phyloP scores from a whole-genome alignment of 2,797 vertebrate genomes.

The Myripristis murdjan region DNA sequence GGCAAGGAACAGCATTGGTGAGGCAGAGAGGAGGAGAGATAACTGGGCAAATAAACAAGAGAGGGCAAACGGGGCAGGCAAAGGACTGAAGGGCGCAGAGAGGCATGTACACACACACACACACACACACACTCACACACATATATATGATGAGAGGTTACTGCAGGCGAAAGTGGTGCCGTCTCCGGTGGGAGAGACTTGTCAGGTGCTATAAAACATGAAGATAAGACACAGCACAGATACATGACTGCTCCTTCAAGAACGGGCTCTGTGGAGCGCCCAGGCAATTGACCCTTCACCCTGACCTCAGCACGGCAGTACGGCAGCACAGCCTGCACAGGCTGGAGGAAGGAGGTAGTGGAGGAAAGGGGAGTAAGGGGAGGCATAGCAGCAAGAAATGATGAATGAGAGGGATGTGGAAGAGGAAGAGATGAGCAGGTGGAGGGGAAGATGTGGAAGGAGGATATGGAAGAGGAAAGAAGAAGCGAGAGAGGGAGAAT shows the following conservation, averaged over 20 bases:
- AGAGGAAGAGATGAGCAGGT: slow-evolving; percentile 35
- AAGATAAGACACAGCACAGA: slow-evolving; percentile 46
- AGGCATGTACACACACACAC: slow-evolving; percentile 4
- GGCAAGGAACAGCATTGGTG: slow-evolving; percentile 42
- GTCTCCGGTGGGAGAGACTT: slow-evolving; percentile 51
- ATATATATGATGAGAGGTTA: slow-evolving; percentile 17
- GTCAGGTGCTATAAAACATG: slow-evolving; percentile 65
- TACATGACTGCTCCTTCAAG: slow-evolving; percentile 61
- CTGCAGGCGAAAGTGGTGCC: slow-evolving; percentile 35
- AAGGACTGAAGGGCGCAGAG: slow-evolving; percentile 20
- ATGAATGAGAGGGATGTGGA: slow-evolving; percentile 54
- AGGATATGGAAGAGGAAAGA: slow-evolving; percentile 4
- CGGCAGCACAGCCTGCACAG: slow-evolving; percentile 7
- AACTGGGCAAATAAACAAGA: slow-evolving; percentile 53
- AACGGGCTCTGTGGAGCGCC: slow-evolving; percentile 50
- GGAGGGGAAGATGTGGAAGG: slow-evolving; percentile 19
- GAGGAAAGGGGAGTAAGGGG: slow-evolving; percentile 42
- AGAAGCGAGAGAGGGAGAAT: slow-evolving; percentile 8
- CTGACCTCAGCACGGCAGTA: slow-evolving; percentile 63
- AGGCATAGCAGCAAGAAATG: slow-evolving; percentile 45
- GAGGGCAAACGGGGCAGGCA: slow-evolving; percentile 12
- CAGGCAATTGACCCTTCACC: slow-evolving; percentile 72
- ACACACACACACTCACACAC: neutral
- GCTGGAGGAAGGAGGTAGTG: slow-evolving; percentile 51
- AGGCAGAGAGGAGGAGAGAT: slow-evolving; percentile 31